Percentiles rank a stretch among this genome's conserved stretches.
Evolutionary conservation across 1,140 invertebrate species (phyloP).

Genomic region (Armadillidium nasatum): DNA sequence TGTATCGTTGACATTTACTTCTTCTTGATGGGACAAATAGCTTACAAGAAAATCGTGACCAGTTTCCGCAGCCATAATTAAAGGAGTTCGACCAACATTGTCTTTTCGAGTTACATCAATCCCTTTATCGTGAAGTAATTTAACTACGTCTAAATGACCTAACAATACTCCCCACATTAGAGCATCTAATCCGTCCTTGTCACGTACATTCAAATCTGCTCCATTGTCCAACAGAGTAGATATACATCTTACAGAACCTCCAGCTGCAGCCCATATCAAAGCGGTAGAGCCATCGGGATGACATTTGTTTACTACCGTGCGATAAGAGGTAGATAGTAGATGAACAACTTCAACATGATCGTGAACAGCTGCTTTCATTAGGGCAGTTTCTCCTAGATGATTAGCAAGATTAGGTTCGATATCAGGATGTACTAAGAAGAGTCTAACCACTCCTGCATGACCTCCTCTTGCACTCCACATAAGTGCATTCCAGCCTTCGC

Average conservation of each 20-base stretch:
- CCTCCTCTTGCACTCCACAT: conserved; percentile 47
- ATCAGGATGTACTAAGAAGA: conserved; percentile 44
- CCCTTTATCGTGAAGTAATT: conserved; percentile 30
- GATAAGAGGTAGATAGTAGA: conserved; percentile 34
- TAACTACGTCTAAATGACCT: conserved; percentile 35
- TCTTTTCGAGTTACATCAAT: conserved; percentile 31
- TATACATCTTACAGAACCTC: conserved; percentile 33
- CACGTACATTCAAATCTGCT: conserved; percentile 27
- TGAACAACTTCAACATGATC: conserved; percentile 44
- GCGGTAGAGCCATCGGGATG: conserved; percentile 41
- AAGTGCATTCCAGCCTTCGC: conserved; percentile 47
- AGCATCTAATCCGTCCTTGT: conserved; percentile 42
- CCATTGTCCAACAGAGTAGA: conserved; percentile 34
- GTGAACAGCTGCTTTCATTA: conserved; percentile 45
- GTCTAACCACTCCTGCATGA: conserved; percentile 44
- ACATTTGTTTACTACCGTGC: conserved; percentile 38
- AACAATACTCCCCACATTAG: conserved; percentile 44
- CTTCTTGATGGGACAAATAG: conserved; percentile 34
- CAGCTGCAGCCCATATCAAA: conserved; percentile 42
- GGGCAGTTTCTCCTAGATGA: conserved; percentile 43
- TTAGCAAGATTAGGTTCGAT: conserved; percentile 45
- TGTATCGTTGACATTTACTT: conserved; percentile 30
- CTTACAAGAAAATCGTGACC: conserved; percentile 37
- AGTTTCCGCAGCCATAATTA: conserved; percentile 42
- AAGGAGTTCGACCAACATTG: conserved; percentile 39